Conservation (phyloP, 2,797 vertebrate species). For the Myripristis jacobus region DNA sequence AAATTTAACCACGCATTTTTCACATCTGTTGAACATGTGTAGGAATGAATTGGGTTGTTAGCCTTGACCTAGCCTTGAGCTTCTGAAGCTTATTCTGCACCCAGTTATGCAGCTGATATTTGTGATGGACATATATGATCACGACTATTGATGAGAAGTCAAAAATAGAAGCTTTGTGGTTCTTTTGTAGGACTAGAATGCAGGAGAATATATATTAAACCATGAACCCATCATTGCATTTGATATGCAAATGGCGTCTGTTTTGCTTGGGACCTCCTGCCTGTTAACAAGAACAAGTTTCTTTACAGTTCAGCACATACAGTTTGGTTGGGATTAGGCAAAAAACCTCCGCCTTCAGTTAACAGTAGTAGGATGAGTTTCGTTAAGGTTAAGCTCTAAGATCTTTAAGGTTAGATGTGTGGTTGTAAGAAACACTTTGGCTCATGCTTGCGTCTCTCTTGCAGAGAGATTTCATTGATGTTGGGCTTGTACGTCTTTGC, state of each 20-base stretch:
- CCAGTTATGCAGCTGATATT: no score
- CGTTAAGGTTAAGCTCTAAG: slow-evolving; percentile 24
- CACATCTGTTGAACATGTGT: no score
- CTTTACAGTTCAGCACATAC: background rate
- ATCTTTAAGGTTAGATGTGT: background rate
- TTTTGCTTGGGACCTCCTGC: background rate
- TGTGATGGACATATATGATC: no score
- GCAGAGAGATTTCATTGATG: slow-evolving; percentile 34
- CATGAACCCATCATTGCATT: slow-evolving; percentile 42
- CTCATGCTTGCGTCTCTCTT: slow-evolving; percentile 32
- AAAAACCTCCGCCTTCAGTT: slow-evolving; percentile 30
- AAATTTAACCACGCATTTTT: no score
- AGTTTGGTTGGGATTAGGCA: slow-evolving; percentile 41
- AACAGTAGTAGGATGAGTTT: slow-evolving; percentile 20
- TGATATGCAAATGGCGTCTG: slow-evolving; percentile 40
- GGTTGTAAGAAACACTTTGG: slow-evolving; percentile 13
- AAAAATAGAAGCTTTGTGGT: no score
- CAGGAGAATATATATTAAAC: slow-evolving; percentile 24
- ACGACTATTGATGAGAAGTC: no score
- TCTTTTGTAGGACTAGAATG: background rate
- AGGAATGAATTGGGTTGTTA: no score
- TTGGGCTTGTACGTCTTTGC: slow-evolving; percentile 6
- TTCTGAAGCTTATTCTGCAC: no score
- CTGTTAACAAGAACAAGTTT: slow-evolving; percentile 9
- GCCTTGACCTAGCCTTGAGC: no score